phyloP scores from a whole-genome alignment of 2,797 vertebrate genomes.

The Acrossocheilus fasciatus region DNA sequence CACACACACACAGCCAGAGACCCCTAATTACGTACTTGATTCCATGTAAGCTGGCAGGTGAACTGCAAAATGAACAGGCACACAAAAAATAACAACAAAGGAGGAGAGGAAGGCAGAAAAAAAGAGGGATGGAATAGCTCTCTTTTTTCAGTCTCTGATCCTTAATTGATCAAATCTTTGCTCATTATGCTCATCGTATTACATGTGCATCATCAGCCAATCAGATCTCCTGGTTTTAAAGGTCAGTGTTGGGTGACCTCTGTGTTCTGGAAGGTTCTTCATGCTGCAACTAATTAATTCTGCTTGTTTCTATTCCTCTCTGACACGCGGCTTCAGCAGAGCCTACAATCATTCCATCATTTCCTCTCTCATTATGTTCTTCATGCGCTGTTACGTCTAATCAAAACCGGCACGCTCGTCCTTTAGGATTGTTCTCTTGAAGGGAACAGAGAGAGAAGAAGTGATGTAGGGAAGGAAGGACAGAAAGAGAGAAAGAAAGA shows the following conservation, averaged over 20 bases:
- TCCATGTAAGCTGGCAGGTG: slow-evolving; percentile 30
- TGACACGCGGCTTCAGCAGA: slow-evolving; percentile 52
- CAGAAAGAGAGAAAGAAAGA: slow-evolving; percentile 15
- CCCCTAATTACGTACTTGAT: slow-evolving; percentile 29
- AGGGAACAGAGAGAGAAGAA: not conserved
- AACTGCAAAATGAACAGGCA: slow-evolving; percentile 23
- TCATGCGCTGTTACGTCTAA: slow-evolving; percentile 62
- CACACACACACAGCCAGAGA: not conserved
- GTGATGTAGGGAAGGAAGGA: not conserved
- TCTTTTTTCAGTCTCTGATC: not conserved
- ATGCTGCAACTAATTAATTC: slow-evolving; percentile 51
- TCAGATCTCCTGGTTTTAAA: slow-evolving; percentile 44
- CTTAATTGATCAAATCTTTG: slow-evolving; percentile 21
- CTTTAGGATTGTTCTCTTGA: slow-evolving; percentile 41
- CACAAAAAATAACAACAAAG: not conserved
- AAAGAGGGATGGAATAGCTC: not conserved
- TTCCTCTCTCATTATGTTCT: slow-evolving; percentile 63
- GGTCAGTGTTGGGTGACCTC: slow-evolving; percentile 45
- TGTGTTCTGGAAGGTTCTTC: slow-evolving; percentile 43
- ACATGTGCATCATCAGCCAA: slow-evolving; percentile 39
- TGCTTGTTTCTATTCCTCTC: slow-evolving; percentile 40
- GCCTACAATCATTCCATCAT: slow-evolving; percentile 63
- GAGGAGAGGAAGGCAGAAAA: not conserved
- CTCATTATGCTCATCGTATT: slow-evolving; percentile 25
- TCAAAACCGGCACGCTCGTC: slow-evolving; percentile 58